A percentile compares a stretch with the other conserved stretches of the same genome.
Conservation (phyloP, 2,113 vertebrate genomes). For the Notarius lentiginosus region DNA sequence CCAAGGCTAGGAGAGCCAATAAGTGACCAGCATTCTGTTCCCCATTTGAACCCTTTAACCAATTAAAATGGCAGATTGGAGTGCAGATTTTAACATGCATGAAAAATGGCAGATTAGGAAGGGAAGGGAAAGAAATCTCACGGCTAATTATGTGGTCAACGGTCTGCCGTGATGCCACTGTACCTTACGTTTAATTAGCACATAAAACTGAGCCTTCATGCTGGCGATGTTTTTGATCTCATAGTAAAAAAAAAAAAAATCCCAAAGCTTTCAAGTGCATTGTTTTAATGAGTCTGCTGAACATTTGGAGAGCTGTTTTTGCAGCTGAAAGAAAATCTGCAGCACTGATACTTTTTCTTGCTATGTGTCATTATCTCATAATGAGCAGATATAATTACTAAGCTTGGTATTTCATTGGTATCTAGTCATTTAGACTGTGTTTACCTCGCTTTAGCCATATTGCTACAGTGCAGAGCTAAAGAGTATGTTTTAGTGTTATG, state of each 20-base stretch:
- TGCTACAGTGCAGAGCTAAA: conserved; percentile 28
- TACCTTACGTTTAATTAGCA: conserved; percentile 62
- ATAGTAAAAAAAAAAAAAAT: conserved; percentile 37
- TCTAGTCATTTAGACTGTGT: conserved; percentile 50
- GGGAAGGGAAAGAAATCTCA: conserved; percentile 46
- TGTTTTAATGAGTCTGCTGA: conserved; percentile 68
- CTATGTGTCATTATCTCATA: conserved; percentile 60
- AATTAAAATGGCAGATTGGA: conserved; percentile 70
- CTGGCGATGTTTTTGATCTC: conserved; percentile 63
- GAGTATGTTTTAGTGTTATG: not conserved
- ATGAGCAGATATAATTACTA: conserved; percentile 57
- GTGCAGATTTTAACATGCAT: conserved; percentile 67
- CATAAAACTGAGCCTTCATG: conserved; percentile 62
- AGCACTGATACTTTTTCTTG: conserved; percentile 46
- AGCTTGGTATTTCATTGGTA: conserved; percentile 38
- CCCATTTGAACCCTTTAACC: conserved; percentile 68
- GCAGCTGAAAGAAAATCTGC: conserved; percentile 52
- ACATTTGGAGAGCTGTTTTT: conserved; percentile 57
- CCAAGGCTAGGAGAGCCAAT: conserved; percentile 50
- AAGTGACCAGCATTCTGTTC: conserved; percentile 52
- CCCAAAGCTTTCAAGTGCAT: conserved; percentile 66
- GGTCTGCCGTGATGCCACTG: conserved; percentile 55
- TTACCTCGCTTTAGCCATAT: conserved; percentile 49
- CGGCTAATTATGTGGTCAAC: conserved; percentile 68
- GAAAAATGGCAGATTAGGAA: conserved; percentile 62